Evolutionary conservation across 2,888 invertebrate species (phyloP).

Genomic region (Acronicta leporina): DNA sequence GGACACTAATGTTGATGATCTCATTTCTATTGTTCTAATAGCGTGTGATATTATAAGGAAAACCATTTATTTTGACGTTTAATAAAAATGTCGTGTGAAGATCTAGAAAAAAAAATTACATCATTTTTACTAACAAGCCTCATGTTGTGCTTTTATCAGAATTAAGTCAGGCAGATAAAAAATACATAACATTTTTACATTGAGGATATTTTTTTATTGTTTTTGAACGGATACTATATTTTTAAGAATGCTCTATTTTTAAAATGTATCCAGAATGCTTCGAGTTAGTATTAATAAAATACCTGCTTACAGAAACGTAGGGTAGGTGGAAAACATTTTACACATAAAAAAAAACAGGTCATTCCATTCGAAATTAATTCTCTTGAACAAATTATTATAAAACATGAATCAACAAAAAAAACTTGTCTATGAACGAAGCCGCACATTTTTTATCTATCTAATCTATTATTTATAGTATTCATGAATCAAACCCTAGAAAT

Average conservation of each 20-base stretch:
- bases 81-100: slow-evolving; percentile 3
- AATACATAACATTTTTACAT: not conserved
- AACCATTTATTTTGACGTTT: slow-evolving; percentile 7
- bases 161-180: not conserved
- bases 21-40: slow-evolving; percentile 30
- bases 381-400: slow-evolving; percentile 4
- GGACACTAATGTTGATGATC: slow-evolving; percentile 20
- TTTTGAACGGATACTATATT: too few relatives aligned
- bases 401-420: slow-evolving; percentile 21
- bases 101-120: slow-evolving; percentile 1
- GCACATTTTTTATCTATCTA: slow-evolving; percentile 17
- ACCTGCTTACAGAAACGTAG: too few relatives aligned
- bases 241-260: too few relatives aligned
- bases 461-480: slow-evolving; percentile 42
- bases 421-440: slow-evolving; percentile 15
- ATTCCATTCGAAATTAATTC: not conserved
- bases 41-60: slow-evolving; percentile 19
- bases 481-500: slow-evolving; percentile 32
- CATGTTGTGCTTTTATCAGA: not conserved
- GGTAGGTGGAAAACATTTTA: not conserved
- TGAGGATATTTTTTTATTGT: not conserved
- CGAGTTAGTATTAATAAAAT: slow-evolving; percentile 16
- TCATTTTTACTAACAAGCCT: not conserved
- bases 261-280: too few relatives aligned
- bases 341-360: too few relatives aligned